Evolutionary conservation across 2,797 vertebrate genomes (phyloP).

Genomic region (Kryptopterus vitreolus): DNA sequence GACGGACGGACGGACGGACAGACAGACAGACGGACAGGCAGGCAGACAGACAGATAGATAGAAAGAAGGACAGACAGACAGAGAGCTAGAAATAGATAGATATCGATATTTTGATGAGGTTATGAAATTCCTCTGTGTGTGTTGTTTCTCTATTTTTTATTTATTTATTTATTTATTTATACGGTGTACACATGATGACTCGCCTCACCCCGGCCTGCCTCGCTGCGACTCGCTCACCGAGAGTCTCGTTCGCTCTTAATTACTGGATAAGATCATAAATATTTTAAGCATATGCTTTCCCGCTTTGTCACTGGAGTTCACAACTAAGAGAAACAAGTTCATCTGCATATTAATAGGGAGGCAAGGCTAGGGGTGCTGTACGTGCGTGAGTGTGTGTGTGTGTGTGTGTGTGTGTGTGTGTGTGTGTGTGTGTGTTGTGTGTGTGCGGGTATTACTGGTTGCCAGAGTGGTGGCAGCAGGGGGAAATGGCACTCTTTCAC

Average conservation of each 20-base stretch:
- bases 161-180: too few relatives aligned
- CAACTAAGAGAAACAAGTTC: conserved; percentile 83
- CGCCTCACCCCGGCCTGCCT: conserved; percentile 25
- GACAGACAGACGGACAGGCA: too few relatives aligned
- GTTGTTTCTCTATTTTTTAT: conserved; percentile 8
- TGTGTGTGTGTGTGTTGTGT: conserved; percentile 5
- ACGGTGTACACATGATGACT: not conserved
- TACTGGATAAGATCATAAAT: conserved; percentile 74
- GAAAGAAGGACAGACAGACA: too few relatives aligned
- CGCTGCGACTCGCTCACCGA: conserved; percentile 36
- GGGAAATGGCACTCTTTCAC: conserved; percentile 82
- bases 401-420: too few relatives aligned
- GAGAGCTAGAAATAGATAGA: too few relatives aligned
- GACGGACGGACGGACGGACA: too few relatives aligned
- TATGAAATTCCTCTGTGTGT: conserved; percentile 22
- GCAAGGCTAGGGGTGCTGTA: conserved; percentile 15
- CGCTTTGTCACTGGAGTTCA: conserved; percentile 77
- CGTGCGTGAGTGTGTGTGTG: conserved; percentile 15
- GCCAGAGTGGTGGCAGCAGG: conserved; percentile 78
- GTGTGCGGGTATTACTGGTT: conserved; percentile 51
- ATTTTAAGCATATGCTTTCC: conserved; percentile 86
- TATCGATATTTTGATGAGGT: not conserved
- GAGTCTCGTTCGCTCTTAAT: conserved; percentile 62
- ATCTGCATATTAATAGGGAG: conserved; percentile 76
- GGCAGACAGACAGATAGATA: too few relatives aligned